These are phyloP conservation scores for Auanema sp. DNA, from an alignment of 2,888 invertebrate species.

Conservation along the genomic window DNA sequence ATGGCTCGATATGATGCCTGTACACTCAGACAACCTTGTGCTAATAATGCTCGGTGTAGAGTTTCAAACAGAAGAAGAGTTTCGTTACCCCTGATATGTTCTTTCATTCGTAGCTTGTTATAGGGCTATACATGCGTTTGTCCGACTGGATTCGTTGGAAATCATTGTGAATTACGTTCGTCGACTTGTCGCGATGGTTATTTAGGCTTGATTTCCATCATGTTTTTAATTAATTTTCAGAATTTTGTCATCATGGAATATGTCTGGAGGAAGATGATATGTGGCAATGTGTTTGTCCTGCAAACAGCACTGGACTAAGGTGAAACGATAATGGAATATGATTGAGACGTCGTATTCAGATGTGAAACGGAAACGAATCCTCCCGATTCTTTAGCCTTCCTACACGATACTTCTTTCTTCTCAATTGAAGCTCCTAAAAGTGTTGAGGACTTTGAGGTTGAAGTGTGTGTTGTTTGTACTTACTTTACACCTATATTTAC, in stretches of 20 bases:
- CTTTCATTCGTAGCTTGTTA: constrained; percentile 3
- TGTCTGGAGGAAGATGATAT: constrained; percentile 47
- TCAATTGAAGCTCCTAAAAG: constrained; percentile 9
- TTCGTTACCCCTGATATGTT: not conserved
- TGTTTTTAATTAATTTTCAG: constrained; percentile 18
- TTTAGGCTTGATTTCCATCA: not conserved
- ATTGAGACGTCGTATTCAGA: constrained; percentile 7
- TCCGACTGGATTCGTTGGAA: constrained; percentile 37
- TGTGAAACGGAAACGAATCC: constrained; percentile 8
- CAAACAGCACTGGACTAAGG: constrained; percentile 27
- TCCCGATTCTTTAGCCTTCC: constrained; percentile 12
- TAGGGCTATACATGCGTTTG: constrained; percentile 53
- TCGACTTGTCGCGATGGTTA: constrained; percentile 33
- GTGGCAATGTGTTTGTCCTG: constrained; percentile 53
- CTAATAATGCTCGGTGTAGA: constrained; percentile 44
- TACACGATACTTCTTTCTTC: constrained; percentile 20
- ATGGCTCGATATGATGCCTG: constrained; percentile 32
- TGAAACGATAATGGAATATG: not conserved
- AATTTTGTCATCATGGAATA: constrained; percentile 44
- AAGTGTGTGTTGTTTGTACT: constrained; percentile 2
- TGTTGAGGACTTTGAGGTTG: constrained; percentile 3
- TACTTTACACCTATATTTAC: not conserved
- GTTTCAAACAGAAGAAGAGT: constrained; percentile 35
- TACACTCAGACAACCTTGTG: constrained; percentile 26
- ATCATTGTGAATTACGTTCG: constrained; percentile 47